Percentiles rank a stretch among this genome's conserved stretches.
phyloP scores from a whole-genome alignment of 2,113 vertebrate species.

The Grantiella picta region DNA sequence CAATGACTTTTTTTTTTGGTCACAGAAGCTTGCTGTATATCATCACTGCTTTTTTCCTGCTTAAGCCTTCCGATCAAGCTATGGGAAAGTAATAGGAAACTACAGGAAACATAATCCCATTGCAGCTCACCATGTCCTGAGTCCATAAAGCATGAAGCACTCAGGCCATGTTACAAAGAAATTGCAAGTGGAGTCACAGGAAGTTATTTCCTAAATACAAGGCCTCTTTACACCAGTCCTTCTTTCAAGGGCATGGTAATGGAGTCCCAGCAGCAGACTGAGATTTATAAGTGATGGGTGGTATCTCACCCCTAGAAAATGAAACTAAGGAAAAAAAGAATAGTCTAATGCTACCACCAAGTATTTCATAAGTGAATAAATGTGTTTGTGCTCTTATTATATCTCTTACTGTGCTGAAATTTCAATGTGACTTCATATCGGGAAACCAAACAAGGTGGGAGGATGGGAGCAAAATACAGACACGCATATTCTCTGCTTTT shows the following conservation, averaged over 20 bases:
- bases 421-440: background rate
- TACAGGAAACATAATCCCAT: background rate
- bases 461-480: background rate
- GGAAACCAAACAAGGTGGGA: background rate
- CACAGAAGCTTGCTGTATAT: background rate
- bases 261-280: background rate
- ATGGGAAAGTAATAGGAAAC: background rate
- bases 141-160: background rate
- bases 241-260: background rate
- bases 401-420: background rate
- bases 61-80: background rate
- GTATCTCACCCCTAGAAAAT: background rate
- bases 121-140: background rate
- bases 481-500: background rate
- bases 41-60: background rate
- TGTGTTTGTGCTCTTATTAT: background rate
- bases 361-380: background rate
- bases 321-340: background rate
- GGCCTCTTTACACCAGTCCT: background rate
- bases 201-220: background rate
- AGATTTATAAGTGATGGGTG: background rate
- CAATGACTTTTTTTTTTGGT: background rate
- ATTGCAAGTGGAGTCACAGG: background rate
- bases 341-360: background rate
- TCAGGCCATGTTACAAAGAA: background rate